Percentiles rank a stretch among this genome's conserved stretches.
Conservation (phyloP, 2,888 invertebrate genomes). For the Eupithecia subumbrata region DNA sequence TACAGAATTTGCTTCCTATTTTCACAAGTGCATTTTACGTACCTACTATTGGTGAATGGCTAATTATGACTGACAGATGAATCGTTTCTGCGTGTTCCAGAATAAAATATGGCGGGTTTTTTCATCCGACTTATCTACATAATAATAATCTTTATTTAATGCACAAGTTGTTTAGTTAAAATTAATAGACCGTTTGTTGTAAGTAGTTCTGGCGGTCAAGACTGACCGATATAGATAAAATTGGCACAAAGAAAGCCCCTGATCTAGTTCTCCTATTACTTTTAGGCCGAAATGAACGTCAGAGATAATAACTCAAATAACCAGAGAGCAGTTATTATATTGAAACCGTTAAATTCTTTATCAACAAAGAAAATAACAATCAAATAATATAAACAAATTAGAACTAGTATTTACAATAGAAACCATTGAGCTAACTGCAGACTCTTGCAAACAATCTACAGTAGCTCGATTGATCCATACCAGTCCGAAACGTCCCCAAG, state of each 20-base stretch:
- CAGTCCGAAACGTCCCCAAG: too few relatives aligned
- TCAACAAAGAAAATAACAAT: too few relatives aligned
- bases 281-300: conserved; percentile 18
- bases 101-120: neutral
- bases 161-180: neutral
- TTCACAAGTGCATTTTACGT: conserved; percentile 24
- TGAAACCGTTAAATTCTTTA: too few relatives aligned
- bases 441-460: too few relatives aligned
- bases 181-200: neutral
- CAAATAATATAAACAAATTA: too few relatives aligned
- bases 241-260: conserved; percentile 37
- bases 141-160: neutral
- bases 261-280: conserved; percentile 34
- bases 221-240: conserved; percentile 30
- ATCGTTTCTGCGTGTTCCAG: neutral
- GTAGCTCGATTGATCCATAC: too few relatives aligned
- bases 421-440: too few relatives aligned
- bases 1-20: conserved; percentile 20
- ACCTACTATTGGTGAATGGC: neutral
- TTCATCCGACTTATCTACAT: neutral
- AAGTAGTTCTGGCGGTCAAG: conserved; percentile 13
- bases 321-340: neutral
- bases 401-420: too few relatives aligned
- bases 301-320: neutral
- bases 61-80: neutral